These are phyloP conservation scores for Aphidoletes aphidimyza DNA, from an alignment of 2,888 invertebrate genomes.

Conservation along the genomic window DNA sequence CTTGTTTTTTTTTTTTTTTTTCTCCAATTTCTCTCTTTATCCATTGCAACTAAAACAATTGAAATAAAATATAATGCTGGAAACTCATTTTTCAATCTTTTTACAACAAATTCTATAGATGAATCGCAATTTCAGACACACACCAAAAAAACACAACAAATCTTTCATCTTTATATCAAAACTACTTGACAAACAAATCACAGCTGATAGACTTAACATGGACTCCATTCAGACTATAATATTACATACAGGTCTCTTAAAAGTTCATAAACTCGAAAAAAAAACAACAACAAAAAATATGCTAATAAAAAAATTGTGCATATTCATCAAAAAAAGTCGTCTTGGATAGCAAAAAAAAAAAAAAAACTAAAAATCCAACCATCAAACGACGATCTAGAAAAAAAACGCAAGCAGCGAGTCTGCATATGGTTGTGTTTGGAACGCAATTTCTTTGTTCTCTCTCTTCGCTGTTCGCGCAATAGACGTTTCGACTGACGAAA, in stretches of 20 bases:
- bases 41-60: no score
- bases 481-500: not conserved
- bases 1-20: no score
- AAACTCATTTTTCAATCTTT: no score
- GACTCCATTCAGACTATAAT: not conserved
- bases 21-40: no score
- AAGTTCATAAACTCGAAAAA: slow-evolving; percentile 12
- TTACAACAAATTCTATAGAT: no score
- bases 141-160: no score
- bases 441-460: slow-evolving; percentile 38
- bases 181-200: not conserved
- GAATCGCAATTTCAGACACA: no score
- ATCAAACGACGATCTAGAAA: not conserved
- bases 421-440: slow-evolving; percentile 12
- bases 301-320: not conserved
- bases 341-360: not conserved
- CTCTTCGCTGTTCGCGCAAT: no score
- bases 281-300: no score
- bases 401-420: slow-evolving; percentile 5
- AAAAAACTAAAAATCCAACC: not conserved
- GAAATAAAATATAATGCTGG: no score
- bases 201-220: not conserved
- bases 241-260: not conserved
- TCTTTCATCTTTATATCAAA: no score
- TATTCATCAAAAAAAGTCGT: not conserved